Percentiles rank a stretch among this genome's conserved stretches.
These are phyloP conservation scores for Drosophila micromelanica DNA, from an alignment of 1,140 invertebrate species.

Conservation along the genomic window DNA sequence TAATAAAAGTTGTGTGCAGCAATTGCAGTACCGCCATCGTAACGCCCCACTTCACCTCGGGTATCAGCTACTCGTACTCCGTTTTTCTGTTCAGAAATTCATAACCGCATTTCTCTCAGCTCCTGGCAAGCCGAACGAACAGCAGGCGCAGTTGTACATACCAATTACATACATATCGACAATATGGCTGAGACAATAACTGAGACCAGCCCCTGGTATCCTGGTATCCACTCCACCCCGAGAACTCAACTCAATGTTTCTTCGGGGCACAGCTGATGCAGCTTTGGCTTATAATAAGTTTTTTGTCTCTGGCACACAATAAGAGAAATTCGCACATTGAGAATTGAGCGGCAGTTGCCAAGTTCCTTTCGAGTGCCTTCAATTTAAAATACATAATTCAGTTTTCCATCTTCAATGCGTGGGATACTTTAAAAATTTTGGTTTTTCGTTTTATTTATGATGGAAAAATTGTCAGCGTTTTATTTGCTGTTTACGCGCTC, in stretches of 20 bases:
- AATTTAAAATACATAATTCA: slow-evolving; percentile 70
- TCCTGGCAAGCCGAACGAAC: slow-evolving; percentile 28
- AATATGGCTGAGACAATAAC: slow-evolving; percentile 64
- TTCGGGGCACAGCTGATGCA: slow-evolving; percentile 63
- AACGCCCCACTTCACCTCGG: neutral
- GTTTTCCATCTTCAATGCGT: slow-evolving; percentile 11
- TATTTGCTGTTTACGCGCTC: slow-evolving; percentile 77
- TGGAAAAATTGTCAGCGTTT: slow-evolving; percentile 57
- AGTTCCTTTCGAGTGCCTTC: slow-evolving; percentile 32
- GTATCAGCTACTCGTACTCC: slow-evolving; percentile 33
- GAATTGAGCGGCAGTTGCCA: slow-evolving; percentile 44
- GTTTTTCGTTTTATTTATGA: slow-evolving; percentile 57
- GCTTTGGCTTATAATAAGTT: slow-evolving; percentile 67
- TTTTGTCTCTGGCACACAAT: slow-evolving; percentile 48
- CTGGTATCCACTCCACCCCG: neutral
- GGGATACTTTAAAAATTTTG: slow-evolving; percentile 39
- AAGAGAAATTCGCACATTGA: slow-evolving; percentile 22
- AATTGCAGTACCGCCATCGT: slow-evolving; percentile 24
- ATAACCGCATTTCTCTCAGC: slow-evolving; percentile 70
- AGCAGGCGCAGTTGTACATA: slow-evolving; percentile 77
- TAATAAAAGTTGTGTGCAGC: slow-evolving; percentile 68
- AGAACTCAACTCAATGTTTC: slow-evolving; percentile 1
- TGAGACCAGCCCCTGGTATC: slow-evolving; percentile 13
- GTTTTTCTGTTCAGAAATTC: slow-evolving; percentile 70
- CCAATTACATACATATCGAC: slow-evolving; percentile 79